These are phyloP conservation scores for Takifugu bimaculatus DNA, from an alignment of 2,113 vertebrate genomes.

Conservation along the genomic window DNA sequence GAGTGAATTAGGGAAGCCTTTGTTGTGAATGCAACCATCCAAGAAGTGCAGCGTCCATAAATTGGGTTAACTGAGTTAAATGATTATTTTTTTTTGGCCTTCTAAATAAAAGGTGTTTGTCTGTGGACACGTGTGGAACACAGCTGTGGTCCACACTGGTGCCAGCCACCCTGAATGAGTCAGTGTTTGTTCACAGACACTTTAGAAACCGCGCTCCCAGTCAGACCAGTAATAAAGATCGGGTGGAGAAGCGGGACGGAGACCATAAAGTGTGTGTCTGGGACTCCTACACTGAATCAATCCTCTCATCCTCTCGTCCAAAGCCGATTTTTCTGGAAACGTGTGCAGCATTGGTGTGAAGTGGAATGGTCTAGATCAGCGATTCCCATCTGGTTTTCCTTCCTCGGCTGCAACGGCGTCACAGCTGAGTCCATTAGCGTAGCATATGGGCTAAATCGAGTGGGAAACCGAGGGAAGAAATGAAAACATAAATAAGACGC, in stretches of 20 bases:
- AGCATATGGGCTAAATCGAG: neutral
- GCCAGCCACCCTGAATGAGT: conserved; percentile 30
- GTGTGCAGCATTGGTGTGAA: neutral
- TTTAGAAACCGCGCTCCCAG: conserved; percentile 45
- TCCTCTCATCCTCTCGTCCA: no score
- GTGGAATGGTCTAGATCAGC: neutral
- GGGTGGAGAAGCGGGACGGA: conserved; percentile 28
- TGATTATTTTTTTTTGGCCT: conserved; percentile 6
- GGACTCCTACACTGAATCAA: neutral
- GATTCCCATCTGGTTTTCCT: no score
- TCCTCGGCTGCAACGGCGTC: neutral
- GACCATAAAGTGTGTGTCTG: conserved; percentile 49
- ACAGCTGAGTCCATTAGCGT: conserved; percentile 6
- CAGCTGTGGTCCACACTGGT: conserved; percentile 25
- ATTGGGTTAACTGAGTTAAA: conserved; percentile 12
- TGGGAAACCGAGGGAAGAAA: neutral
- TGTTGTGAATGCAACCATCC: neutral
- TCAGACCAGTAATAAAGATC: conserved; percentile 56
- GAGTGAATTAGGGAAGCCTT: neutral
- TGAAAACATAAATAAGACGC: no score
- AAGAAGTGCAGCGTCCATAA: neutral
- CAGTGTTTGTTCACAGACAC: conserved; percentile 46
- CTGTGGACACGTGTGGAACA: conserved; percentile 23
- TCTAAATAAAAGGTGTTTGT: neutral
- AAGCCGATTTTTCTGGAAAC: neutral